Conservation (phyloP, 2,797 vertebrate genomes). For the Myoxocephalus aenaeus region DNA sequence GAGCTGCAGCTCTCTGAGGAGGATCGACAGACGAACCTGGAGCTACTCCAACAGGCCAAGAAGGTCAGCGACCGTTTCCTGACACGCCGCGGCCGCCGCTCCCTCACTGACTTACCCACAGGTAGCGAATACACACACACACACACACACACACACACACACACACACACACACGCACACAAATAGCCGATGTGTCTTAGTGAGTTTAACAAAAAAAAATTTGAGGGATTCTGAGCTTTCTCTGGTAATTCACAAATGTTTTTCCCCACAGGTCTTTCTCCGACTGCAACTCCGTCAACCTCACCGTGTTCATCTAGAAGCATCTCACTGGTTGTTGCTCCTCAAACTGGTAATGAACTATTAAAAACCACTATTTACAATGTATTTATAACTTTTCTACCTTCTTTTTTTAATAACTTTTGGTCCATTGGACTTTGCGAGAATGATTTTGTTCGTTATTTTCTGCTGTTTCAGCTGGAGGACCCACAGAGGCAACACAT, state of each 20-base stretch:
- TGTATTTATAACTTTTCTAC: not conserved
- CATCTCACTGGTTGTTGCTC: conserved; percentile 82
- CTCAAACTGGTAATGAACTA: conserved; percentile 79
- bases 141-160: conserved; percentile 7
- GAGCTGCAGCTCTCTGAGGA: conserved; percentile 93
- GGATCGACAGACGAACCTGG: conserved; percentile 95
- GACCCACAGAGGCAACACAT: conserved; percentile 54
- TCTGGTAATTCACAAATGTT: not conserved
- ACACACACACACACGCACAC: not conserved
- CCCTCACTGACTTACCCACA: conserved; percentile 90
- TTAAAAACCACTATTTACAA: not conserved
- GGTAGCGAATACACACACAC: conserved; percentile 67
- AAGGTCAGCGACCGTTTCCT: conserved; percentile 94
- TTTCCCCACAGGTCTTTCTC: conserved; percentile 80
- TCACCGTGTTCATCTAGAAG: conserved; percentile 85
- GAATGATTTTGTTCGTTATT: conserved; percentile 1
- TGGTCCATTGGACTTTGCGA: not conserved
- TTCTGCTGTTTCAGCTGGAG: conserved; percentile 52
- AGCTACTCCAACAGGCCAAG: conserved; percentile 96
- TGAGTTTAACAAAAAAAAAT: not conserved
- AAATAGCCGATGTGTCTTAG: not conserved
- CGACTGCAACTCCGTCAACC: conserved; percentile 83
- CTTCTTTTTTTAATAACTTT: not conserved
- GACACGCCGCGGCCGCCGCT: conserved; percentile 91
- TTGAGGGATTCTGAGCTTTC: not conserved